These are phyloP conservation scores for Acyrthosiphon pisum DNA, from an alignment of 1,140 invertebrate species.

Conservation along the genomic window DNA sequence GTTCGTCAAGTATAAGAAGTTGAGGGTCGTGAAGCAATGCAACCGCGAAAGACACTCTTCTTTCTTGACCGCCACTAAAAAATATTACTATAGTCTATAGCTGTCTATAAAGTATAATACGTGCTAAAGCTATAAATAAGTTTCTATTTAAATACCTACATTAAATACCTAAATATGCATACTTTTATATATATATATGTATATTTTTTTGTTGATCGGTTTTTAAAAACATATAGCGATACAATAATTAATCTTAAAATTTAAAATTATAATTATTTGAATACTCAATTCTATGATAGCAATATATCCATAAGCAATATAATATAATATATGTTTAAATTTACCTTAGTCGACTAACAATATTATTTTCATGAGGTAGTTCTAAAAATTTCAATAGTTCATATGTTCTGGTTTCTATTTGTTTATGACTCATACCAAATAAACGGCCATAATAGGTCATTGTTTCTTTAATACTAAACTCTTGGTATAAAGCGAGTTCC, in stretches of 20 bases:
- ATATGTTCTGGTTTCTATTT: slow-evolving; percentile 69
- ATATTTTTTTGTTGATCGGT: neutral
- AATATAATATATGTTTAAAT: neutral
- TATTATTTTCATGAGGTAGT: slow-evolving; percentile 59
- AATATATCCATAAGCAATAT: neutral
- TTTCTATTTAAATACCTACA: neutral
- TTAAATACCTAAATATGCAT: neutral
- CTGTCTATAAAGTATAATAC: neutral
- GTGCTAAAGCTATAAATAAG: neutral
- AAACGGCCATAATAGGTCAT: slow-evolving; percentile 68
- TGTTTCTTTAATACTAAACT: slow-evolving; percentile 69
- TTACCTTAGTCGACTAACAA: slow-evolving; percentile 60
- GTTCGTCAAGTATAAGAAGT: slow-evolving; percentile 89
- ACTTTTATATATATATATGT: too few species aligned
- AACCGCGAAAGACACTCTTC: slow-evolving; percentile 84
- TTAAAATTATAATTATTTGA: neutral
- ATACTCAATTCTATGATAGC: neutral
- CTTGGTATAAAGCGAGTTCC: slow-evolving; percentile 66
- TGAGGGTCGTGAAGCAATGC: slow-evolving; percentile 87
- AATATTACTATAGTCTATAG: neutral
- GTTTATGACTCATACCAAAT: slow-evolving; percentile 64
- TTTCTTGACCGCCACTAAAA: slow-evolving; percentile 86
- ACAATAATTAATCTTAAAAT: neutral
- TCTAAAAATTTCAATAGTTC: slow-evolving; percentile 61
- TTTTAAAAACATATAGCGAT: too few species aligned